phyloP scores from a whole-genome alignment of 2,113 vertebrate species.

The Vireo altiloquus region DNA sequence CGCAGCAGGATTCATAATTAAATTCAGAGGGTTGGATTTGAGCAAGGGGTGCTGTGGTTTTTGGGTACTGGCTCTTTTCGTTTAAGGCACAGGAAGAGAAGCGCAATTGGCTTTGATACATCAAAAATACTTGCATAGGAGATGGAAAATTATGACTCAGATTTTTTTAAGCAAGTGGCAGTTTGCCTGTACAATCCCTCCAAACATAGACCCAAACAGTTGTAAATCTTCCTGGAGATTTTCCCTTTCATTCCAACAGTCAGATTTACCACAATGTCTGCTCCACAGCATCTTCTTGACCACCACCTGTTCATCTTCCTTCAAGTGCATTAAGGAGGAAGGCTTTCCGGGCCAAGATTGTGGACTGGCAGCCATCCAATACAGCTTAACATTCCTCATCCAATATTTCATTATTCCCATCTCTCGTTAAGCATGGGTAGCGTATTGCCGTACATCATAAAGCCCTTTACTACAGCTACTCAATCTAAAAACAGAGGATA shows the following conservation, averaged over 20 bases:
- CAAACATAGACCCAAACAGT: not conserved
- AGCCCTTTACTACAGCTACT: not conserved
- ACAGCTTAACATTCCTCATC: slow-evolving; percentile 23
- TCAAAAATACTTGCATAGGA: not conserved
- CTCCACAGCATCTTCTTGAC: not conserved
- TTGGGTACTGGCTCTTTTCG: not conserved
- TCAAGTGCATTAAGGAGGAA: not conserved
- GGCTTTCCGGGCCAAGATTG: not conserved
- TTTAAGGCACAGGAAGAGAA: not conserved
- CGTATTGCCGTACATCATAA: not conserved
- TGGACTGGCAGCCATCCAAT: not conserved
- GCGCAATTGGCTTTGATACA: not conserved
- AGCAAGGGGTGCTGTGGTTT: not conserved
- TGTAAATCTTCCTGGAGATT: slow-evolving; percentile 11
- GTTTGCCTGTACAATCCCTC: not conserved
- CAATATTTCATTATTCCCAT: slow-evolving; percentile 9
- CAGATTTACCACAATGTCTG: not conserved
- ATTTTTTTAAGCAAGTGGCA: not conserved
- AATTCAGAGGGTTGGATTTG: not conserved
- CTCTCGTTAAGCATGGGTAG: not conserved
- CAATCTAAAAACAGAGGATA: slow-evolving; percentile 27
- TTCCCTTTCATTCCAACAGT: not conserved
- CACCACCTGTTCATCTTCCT: slow-evolving; percentile 30
- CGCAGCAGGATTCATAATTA: not conserved
- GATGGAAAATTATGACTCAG: not conserved